phyloP scores from a whole-genome alignment of 2,888 invertebrate species.

The Noctua comes region DNA sequence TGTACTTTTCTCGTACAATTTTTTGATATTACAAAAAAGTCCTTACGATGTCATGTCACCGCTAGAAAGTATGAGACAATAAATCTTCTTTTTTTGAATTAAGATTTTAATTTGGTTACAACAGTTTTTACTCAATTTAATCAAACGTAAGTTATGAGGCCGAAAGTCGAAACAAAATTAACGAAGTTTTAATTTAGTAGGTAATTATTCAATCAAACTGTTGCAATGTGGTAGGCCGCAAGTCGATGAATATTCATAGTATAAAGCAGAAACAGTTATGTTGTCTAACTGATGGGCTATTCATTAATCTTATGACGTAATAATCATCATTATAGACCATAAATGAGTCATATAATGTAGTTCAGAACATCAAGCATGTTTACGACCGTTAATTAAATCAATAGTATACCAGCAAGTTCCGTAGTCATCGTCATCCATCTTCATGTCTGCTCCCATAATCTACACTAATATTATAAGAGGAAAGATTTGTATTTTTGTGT shows the following conservation, averaged over 20 bases:
- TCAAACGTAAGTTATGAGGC: neutral
- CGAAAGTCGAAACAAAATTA: neutral
- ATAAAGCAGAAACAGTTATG: slow-evolving; percentile 4
- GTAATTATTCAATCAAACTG: neutral
- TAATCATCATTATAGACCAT: slow-evolving; percentile 8
- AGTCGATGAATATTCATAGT: neutral
- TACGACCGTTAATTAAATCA: neutral
- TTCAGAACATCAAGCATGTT: neutral
- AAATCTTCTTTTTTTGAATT: neutral
- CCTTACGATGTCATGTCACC: too few species aligned
- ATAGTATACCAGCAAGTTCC: neutral
- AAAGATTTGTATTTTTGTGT: too few species aligned
- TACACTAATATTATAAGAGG: too few species aligned
- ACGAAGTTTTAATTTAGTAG: slow-evolving; percentile 2
- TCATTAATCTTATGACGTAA: neutral
- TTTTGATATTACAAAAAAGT: too few species aligned
- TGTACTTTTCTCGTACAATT: too few species aligned
- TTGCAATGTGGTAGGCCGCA: neutral
- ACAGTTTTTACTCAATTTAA: neutral
- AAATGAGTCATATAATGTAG: neutral
- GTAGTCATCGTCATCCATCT: neutral
- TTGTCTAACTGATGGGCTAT: neutral
- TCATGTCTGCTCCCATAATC: neutral
- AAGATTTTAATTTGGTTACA: neutral
- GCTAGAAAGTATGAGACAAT: too few species aligned